These are phyloP conservation scores for Cepphus grylle DNA, from an alignment of 2,113 vertebrate genomes.

Conservation along the genomic window DNA sequence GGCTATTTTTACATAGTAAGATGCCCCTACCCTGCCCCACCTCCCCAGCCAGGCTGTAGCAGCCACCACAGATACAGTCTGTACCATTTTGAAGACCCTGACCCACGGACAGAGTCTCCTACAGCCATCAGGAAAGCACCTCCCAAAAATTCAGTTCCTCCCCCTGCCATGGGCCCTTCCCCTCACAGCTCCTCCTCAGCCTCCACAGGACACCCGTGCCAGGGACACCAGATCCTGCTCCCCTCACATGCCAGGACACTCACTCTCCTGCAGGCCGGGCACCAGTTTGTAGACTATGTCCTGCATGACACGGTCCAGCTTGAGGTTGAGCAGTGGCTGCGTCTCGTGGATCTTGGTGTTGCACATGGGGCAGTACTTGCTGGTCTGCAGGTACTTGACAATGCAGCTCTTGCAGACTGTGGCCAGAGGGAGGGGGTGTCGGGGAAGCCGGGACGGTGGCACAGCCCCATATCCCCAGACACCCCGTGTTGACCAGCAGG, in stretches of 20 bases:
- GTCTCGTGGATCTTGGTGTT: constrained; percentile 99
- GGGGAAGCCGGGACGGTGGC: fast-evolving
- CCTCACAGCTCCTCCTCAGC: not conserved
- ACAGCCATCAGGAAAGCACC: not conserved
- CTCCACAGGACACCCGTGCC: fast-evolving
- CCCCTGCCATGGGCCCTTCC: too few species aligned
- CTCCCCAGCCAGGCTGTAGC: not conserved
- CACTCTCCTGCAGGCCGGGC: constrained; percentile 94
- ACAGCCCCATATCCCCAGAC: not conserved
- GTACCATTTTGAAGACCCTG: not conserved
- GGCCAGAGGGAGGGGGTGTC: not conserved
- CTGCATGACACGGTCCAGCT: constrained; percentile 97
- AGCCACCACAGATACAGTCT: fast-evolving
- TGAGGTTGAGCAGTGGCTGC: constrained; percentile 94
- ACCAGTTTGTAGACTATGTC: constrained; percentile 98
- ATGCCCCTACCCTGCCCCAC: fast-evolving
- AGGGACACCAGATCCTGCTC: not conserved
- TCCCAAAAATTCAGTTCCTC: fast-evolving
- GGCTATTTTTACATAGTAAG: fast-evolving
- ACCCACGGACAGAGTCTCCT: not conserved
- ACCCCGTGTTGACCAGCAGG: fast-evolving
- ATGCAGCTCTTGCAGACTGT: constrained; percentile 98
- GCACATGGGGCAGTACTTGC: constrained; percentile 99
- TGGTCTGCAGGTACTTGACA: constrained; percentile 97
- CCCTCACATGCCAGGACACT: constrained; percentile 37